phyloP scores from a whole-genome alignment of 2,113 vertebrate genomes.

The Rutilus rutilus region DNA sequence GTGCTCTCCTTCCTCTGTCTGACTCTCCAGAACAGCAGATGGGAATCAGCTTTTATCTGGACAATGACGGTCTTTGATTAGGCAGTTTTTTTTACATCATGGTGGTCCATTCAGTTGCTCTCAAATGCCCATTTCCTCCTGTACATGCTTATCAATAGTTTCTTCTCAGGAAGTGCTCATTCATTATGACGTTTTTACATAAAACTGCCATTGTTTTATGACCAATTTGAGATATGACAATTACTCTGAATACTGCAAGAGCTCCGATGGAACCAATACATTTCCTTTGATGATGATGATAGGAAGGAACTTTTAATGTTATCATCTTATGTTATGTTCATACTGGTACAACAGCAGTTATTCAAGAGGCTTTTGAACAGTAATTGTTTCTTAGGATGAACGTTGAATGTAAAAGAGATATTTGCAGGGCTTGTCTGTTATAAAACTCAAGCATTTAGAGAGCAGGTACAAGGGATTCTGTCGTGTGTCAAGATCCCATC shows the following conservation, averaged over 20 bases:
- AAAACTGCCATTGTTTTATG: background rate
- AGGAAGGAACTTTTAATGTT: background rate
- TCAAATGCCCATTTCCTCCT: constrained; percentile 41
- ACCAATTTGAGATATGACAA: background rate
- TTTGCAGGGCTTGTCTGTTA: background rate
- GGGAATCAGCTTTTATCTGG: constrained; percentile 58
- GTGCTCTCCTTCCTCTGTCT: constrained; percentile 43
- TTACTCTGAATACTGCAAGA: background rate
- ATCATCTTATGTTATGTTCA: background rate
- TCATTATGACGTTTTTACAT: background rate
- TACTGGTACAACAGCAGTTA: background rate
- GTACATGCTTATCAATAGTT: background rate
- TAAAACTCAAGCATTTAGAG: background rate
- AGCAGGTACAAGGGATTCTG: background rate
- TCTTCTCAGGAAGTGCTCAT: constrained; percentile 7
- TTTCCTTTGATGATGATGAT: background rate
- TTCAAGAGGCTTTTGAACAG: background rate
- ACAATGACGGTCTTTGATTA: constrained; percentile 70
- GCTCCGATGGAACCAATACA: background rate
- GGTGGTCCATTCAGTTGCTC: constrained; percentile 64
- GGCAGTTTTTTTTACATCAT: constrained; percentile 41
- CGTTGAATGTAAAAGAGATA: background rate
- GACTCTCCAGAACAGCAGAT: constrained; percentile 63
- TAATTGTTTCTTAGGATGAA: background rate
- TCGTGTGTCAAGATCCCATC: background rate